phyloP scores from a whole-genome alignment of 2,888 invertebrate species.

The Anoplius nigerrimus region DNA sequence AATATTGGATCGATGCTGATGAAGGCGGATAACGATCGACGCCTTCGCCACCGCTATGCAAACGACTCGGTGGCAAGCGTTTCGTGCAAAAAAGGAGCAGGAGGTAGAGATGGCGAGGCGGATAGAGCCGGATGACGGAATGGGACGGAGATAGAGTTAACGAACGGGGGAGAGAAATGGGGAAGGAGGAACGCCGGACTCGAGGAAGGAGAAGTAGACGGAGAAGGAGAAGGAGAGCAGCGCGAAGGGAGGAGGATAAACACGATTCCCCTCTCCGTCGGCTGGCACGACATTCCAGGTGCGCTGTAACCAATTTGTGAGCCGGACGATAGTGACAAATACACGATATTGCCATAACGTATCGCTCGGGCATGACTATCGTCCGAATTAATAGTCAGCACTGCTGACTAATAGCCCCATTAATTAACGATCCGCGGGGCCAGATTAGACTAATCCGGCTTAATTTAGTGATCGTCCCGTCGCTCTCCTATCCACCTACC shows the following conservation, averaged over 20 bases:
- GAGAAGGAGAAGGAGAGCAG: background rate
- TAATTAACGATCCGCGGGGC: slow-evolving; percentile 67
- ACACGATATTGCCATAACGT: slow-evolving; percentile 70
- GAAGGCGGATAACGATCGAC: slow-evolving; percentile 57
- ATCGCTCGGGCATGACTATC: slow-evolving; percentile 64
- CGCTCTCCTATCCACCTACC: slow-evolving; percentile 56
- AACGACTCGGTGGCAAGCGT: slow-evolving; percentile 44
- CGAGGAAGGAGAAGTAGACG: background rate
- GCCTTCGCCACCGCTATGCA: slow-evolving; percentile 41
- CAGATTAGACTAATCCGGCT: slow-evolving; percentile 69
- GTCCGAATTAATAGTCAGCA: slow-evolving; percentile 68
- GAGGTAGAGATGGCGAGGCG: background rate
- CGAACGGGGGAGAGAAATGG: slow-evolving; percentile 9
- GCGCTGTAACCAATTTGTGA: slow-evolving; percentile 70
- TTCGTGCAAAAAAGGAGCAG: slow-evolving; percentile 39
- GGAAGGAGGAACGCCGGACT: background rate
- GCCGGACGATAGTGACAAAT: slow-evolving; percentile 68
- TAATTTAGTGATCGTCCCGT: slow-evolving; percentile 66
- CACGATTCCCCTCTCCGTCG: slow-evolving; percentile 34
- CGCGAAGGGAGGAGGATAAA: slow-evolving; percentile 7
- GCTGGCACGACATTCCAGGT: slow-evolving; percentile 61
- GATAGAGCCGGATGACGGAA: slow-evolving; percentile 4
- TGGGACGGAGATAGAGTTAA: slow-evolving; percentile 12
- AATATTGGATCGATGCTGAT: slow-evolving; percentile 56
- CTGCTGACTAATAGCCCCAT: slow-evolving; percentile 68